Conservation (phyloP, 2,888 invertebrate species). For the Idaea dimidiata region DNA sequence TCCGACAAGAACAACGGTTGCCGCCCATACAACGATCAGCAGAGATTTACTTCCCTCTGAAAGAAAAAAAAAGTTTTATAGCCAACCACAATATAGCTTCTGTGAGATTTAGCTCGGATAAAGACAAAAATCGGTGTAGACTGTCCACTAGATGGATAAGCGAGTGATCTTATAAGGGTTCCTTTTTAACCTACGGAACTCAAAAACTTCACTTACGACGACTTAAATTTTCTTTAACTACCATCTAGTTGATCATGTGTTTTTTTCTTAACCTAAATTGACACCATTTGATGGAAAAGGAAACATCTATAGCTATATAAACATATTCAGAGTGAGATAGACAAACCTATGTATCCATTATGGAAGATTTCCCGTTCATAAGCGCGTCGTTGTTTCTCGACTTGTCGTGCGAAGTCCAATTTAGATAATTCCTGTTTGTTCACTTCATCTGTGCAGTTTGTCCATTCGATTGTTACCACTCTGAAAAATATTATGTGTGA, state of each 20-base stretch:
- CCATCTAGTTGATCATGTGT: no score
- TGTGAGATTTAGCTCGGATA: no score
- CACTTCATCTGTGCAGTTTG: constrained; percentile 64
- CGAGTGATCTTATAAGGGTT: no score
- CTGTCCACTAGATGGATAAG: no score
- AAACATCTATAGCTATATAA: no score
- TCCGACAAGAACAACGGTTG: constrained; percentile 61
- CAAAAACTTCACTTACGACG: no score
- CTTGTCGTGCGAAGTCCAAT: constrained; percentile 50
- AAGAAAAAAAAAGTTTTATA: constrained; percentile 11
- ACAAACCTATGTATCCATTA: constrained; percentile 63
- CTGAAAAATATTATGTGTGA: constrained; percentile 33
- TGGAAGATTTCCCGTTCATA: constrained; percentile 51
- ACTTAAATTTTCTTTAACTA: no score
- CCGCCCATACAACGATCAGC: constrained; percentile 64
- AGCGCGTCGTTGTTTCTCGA: constrained; percentile 51
- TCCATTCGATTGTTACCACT: constrained; percentile 73
- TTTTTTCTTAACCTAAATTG: no score
- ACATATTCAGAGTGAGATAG: neutral
- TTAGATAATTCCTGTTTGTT: constrained; percentile 23
- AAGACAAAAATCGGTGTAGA: no score
- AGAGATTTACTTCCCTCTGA: constrained; percentile 66
- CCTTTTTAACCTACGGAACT: no score
- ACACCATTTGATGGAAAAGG: no score
- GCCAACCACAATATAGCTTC: no score